Evolutionary conservation across 2,113 vertebrate species (phyloP).

Genomic region (Anhinga rufa): DNA sequence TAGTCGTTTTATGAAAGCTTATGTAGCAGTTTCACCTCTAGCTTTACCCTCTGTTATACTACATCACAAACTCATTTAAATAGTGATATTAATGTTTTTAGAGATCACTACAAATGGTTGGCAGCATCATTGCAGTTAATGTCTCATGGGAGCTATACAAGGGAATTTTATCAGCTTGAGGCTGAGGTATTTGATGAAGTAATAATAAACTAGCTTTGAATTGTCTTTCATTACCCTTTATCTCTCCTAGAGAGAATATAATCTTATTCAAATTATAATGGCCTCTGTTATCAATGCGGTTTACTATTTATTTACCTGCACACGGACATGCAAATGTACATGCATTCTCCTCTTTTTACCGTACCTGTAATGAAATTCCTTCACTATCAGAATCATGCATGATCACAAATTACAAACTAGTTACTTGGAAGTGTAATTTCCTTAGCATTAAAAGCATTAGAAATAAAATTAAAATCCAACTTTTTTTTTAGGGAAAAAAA

Average conservation of each 20-base stretch:
- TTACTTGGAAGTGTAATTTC: conserved; percentile 63
- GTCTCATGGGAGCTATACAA: conserved; percentile 61
- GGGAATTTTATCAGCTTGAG: conserved; percentile 75
- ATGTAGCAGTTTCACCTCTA: conserved; percentile 69
- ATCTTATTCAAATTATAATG: conserved; percentile 84
- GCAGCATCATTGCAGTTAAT: conserved; percentile 61
- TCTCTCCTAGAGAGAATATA: conserved; percentile 77
- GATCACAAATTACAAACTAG: conserved; percentile 78
- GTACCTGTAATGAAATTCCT: conserved; percentile 74
- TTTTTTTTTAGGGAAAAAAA: conserved; percentile 9
- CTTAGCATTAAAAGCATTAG: conserved; percentile 59
- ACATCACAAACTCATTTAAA: conserved; percentile 74
- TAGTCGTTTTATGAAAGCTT: conserved; percentile 44
- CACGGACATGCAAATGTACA: conserved; percentile 68
- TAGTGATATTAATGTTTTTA: conserved; percentile 75
- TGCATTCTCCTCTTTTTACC: conserved; percentile 54
- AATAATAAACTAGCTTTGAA: conserved; percentile 78
- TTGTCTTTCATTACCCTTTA: conserved; percentile 82
- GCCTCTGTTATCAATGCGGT: conserved; percentile 75
- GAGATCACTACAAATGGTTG: conserved; percentile 71
- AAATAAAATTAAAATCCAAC: conserved; percentile 53
- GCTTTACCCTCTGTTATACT: conserved; percentile 61
- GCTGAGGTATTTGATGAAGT: conserved; percentile 78
- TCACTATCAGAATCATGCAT: conserved; percentile 66
- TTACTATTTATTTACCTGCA: conserved; percentile 80